These are phyloP conservation scores for Napeogenes inachia DNA, from an alignment of 2,888 invertebrate genomes.

Conservation along the genomic window DNA sequence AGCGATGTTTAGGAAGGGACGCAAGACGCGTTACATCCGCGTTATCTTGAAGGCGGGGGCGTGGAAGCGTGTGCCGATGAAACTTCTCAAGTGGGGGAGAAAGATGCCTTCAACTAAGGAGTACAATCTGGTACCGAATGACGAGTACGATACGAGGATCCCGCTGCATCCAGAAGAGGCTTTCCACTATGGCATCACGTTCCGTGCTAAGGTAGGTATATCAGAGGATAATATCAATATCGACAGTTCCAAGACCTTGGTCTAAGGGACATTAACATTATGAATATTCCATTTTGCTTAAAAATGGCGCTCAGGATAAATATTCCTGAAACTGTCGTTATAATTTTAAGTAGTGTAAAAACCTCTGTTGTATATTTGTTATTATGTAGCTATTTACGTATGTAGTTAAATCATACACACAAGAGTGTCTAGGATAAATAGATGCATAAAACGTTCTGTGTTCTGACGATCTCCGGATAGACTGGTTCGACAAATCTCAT, in stretches of 20 bases:
- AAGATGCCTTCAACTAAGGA: slow-evolving; percentile 92
- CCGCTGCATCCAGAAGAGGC: slow-evolving; percentile 98
- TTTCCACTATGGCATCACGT: slow-evolving; percentile 97
- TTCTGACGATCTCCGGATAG: background rate
- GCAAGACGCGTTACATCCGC: slow-evolving; percentile 60
- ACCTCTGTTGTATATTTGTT: too few species aligned
- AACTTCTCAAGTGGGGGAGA: slow-evolving; percentile 65
- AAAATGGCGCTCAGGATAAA: background rate
- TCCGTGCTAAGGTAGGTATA: slow-evolving; percentile 93
- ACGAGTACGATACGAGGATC: slow-evolving; percentile 96
- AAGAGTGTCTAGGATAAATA: too few species aligned
- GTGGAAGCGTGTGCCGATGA: slow-evolving; percentile 67
- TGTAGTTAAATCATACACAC: too few species aligned
- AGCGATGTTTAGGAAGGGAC: slow-evolving; percentile 62
- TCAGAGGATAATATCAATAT: background rate
- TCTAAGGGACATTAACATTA: too few species aligned
- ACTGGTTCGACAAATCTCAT: slow-evolving; percentile 8
- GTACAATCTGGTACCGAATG: slow-evolving; percentile 96
- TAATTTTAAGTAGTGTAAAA: slow-evolving; percentile 3
- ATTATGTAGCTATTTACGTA: too few species aligned
- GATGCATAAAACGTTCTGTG: background rate
- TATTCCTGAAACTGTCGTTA: too few species aligned
- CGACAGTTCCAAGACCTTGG: too few species aligned
- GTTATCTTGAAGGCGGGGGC: slow-evolving; percentile 55
- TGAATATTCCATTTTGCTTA: background rate